Evolutionary conservation across 2,888 invertebrate genomes (phyloP).

Genomic region (Folsomia manolachei): DNA sequence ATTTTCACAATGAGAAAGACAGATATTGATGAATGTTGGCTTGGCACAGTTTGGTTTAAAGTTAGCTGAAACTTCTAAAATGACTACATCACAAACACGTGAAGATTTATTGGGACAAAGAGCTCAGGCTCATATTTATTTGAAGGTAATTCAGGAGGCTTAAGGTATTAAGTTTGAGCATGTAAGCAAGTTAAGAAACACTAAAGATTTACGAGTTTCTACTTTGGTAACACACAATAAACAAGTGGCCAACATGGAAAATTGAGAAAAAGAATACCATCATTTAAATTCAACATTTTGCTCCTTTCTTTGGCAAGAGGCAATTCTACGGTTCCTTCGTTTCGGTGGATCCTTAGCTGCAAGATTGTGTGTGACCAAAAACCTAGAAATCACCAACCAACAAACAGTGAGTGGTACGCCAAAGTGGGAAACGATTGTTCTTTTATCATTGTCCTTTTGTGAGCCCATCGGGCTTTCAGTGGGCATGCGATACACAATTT

Average conservation of each 20-base stretch:
- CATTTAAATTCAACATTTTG: background rate
- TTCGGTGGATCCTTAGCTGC: background rate
- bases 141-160: conserved; percentile 36
- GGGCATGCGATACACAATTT: conserved; percentile 15
- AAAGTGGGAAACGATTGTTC: conserved; percentile 27
- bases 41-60: too few species aligned
- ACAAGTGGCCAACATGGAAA: conserved; percentile 44
- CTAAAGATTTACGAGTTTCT: conserved; percentile 37
- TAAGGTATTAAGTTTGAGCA: conserved; percentile 33
- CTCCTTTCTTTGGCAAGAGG: background rate
- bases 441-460: conserved; percentile 31
- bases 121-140: background rate
- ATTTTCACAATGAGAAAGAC: background rate
- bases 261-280: conserved; percentile 21
- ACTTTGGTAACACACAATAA: conserved; percentile 43
- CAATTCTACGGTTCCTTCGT: conserved; percentile 8
- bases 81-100: background rate
- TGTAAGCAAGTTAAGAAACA: conserved; percentile 31
- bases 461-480: background rate
- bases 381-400: background rate
- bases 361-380: background rate
- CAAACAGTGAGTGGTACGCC: background rate
- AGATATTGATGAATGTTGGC: conserved; percentile 14
- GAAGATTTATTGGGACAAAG: background rate
- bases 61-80: background rate